These are phyloP conservation scores for Alcedo atthis DNA, from an alignment of 2,797 vertebrate species.

Conservation along the genomic window DNA sequence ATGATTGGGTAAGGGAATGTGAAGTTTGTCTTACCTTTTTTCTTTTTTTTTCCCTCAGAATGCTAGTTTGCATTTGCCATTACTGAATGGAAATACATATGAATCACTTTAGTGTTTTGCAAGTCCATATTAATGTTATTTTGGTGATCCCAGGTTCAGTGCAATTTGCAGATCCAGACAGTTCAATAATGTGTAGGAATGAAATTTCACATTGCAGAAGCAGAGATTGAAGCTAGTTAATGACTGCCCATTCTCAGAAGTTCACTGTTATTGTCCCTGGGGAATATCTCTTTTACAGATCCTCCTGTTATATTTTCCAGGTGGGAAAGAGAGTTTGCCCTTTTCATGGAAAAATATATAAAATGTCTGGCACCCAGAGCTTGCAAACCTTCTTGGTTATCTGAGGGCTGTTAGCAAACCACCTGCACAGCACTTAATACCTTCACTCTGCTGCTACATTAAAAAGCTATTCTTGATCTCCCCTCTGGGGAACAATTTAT, in stretches of 20 bases:
- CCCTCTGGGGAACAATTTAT: too few relatives aligned
- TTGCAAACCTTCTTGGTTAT: too few relatives aligned
- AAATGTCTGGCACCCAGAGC: too few relatives aligned
- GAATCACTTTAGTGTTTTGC: neutral
- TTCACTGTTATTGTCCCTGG: neutral
- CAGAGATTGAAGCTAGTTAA: neutral
- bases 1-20: neutral
- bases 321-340: neutral
- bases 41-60: neutral
- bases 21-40: neutral
- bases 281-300: neutral
- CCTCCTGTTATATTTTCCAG: neutral
- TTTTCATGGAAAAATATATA: neutral
- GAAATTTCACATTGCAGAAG: neutral
- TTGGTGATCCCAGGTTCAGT: neutral
- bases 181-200: neutral
- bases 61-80: neutral
- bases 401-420: too few relatives aligned
- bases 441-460: neutral
- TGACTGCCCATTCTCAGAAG: neutral
- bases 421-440: too few relatives aligned
- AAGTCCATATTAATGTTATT: neutral
- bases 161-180: neutral
- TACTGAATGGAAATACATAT: neutral
- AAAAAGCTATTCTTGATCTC: neutral